Evolutionary conservation across 2,113 vertebrate species (phyloP), one percentile per base, ranked within the genome.

Genomic region (Apteryx owenii): DNA sequence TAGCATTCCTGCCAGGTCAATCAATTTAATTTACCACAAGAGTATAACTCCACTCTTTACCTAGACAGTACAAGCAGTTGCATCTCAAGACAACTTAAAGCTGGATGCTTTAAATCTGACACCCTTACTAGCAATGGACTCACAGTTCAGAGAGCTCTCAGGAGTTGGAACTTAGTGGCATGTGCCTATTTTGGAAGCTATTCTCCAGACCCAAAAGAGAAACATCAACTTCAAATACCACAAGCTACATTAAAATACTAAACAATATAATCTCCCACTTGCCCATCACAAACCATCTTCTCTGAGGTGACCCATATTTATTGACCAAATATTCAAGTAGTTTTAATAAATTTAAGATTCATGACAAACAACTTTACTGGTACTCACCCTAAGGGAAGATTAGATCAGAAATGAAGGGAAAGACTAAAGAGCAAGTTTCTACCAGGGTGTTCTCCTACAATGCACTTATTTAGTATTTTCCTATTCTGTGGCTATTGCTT

Each of bases 171-270:
- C 9, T 20, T 85, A 65, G 21, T 51, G 23, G 51, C 33, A 89
- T 91, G 29, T 94, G 66, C 29, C 66, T 82, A 12, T 62, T 92
- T 91, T 51, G 71, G 62, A 91, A 95, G 92, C 91, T 80, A 84
- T 50, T 88, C 40, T 64, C 48, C 71, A 50, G 17, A 89, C 62
- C 78, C 77, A 86, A 78, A 91, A 95, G 23, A 89, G 44, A 93
- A 96, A 93, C 70, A 71, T 80, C 79, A 95, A 36, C 38, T 48
- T 80, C 68, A 95, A 90, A 85, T 88, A 92, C 64, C 68, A 78
- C 8, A 1, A 83, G 77, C 53, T 77, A 19, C 29, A 44, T 25
- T 40, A 79, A 13, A 88, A 19, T 33, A 64, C 69, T 79, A 82
- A 9, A 82, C 6, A 36, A 29, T 33, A 61, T 36, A 16, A 72